Conservation (phyloP, 2,113 vertebrate genomes). For the Oryzias javanicus region DNA sequence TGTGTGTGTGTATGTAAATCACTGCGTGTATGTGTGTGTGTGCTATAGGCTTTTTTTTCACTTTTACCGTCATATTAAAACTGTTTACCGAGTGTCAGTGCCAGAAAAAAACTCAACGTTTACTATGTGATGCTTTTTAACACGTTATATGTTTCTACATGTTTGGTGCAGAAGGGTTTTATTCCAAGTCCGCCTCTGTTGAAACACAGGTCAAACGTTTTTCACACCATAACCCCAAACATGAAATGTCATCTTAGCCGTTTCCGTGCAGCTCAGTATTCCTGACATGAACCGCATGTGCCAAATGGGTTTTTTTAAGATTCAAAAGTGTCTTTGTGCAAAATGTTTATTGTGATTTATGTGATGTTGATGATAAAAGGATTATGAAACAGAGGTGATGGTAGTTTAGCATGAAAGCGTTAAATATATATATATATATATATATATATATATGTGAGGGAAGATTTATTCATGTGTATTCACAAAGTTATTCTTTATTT, state of each 20-base stretch:
- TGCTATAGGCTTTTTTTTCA: constrained; percentile 34
- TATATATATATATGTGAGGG: constrained; percentile 43
- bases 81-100: constrained; percentile 19
- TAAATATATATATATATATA: constrained; percentile 12
- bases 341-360: constrained; percentile 30
- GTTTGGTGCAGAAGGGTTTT: no score
- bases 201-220: no score
- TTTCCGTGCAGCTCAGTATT: constrained; percentile 14
- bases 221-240: not conserved
- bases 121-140: no score
- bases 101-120: not conserved
- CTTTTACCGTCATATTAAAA: constrained; percentile 31
- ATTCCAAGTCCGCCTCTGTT: no score
- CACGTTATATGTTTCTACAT: no score
- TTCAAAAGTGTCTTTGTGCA: constrained; percentile 36
- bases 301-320: constrained; percentile 33
- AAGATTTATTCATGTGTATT: constrained; percentile 16
- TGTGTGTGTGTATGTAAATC: no score
- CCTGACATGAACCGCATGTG: constrained; percentile 39
- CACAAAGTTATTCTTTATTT: constrained; percentile 21
- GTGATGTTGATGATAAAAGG: constrained; percentile 16
- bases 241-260: not conserved
- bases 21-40: constrained; percentile 18
- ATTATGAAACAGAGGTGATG: not conserved
- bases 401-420: constrained; percentile 10